Conservation (phyloP, 2,888 invertebrate species). For the Linnaemya vulpina region DNA sequence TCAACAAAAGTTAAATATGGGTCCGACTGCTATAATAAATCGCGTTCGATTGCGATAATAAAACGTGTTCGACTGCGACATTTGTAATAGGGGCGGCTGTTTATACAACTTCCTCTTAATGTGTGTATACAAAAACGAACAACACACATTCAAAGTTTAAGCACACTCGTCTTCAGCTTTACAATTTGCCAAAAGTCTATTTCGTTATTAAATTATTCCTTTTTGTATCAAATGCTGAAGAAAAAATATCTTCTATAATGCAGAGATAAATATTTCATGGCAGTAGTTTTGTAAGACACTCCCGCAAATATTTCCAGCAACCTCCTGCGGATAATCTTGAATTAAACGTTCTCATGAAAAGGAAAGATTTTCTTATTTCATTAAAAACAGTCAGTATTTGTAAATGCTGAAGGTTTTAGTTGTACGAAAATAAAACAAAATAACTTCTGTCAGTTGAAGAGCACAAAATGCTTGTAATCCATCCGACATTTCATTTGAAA, state of each 20-base stretch:
- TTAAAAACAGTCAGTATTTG: background rate
- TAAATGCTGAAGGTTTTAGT: background rate
- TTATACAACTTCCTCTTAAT: too few species aligned
- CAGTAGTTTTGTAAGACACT: background rate
- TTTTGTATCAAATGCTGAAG: too few species aligned
- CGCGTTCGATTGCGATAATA: too few species aligned
- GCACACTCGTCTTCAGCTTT: too few species aligned
- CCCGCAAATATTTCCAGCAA: background rate
- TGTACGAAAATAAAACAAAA: background rate
- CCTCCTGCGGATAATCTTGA: background rate
- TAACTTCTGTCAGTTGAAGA: background rate
- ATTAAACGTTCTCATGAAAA: background rate
- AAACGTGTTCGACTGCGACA: too few species aligned
- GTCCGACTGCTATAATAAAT: too few species aligned
- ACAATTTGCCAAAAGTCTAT: too few species aligned
- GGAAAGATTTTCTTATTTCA: background rate
- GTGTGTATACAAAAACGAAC: too few species aligned
- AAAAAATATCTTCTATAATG: background rate
- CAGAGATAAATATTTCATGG: background rate
- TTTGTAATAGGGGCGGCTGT: too few species aligned
- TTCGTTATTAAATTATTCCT: too few species aligned
- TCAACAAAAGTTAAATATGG: too few species aligned
- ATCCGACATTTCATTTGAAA: slow-evolving; percentile 3
- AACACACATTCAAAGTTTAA: too few species aligned
- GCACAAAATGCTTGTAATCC: background rate